Evolutionary conservation across 2,113 vertebrate genomes (phyloP).

Genomic region (Eurypyga helias): DNA sequence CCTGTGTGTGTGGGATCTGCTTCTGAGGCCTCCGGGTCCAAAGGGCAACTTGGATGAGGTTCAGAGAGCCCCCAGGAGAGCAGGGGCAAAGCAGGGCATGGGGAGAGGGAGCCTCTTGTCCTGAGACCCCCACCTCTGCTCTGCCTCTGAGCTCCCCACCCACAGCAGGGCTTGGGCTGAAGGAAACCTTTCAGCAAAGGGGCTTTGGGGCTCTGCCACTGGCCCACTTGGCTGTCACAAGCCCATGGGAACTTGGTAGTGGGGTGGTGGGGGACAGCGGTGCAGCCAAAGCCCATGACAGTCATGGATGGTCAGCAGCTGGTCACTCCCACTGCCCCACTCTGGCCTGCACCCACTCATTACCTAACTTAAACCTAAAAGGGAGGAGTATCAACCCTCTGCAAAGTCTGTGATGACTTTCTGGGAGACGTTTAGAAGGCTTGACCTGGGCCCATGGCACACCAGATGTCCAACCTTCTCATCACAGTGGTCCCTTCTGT

Average conservation of each 20-base stretch:
- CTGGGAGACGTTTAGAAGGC: not conserved
- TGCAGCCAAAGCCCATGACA: not conserved
- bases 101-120: not conserved
- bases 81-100: not conserved
- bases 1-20: not conserved
- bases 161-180: not conserved
- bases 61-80: not conserved
- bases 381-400: not conserved
- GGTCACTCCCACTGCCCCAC: not conserved
- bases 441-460: not conserved
- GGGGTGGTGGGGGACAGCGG: not conserved
- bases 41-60: not conserved
- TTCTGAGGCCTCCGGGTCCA: not conserved
- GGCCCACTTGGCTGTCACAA: not conserved
- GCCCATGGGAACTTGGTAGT: fast-evolving
- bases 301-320: not conserved
- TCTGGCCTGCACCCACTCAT: not conserved
- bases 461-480: not conserved
- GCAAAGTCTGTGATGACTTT: not conserved
- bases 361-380: not conserved
- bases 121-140: not conserved
- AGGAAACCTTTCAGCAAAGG: not conserved
- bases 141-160: not conserved
- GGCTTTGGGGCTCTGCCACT: not conserved
- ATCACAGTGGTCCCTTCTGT: not conserved